phyloP scores from a whole-genome alignment of 1,140 invertebrate species.

The Hylyphantes graminicola region DNA sequence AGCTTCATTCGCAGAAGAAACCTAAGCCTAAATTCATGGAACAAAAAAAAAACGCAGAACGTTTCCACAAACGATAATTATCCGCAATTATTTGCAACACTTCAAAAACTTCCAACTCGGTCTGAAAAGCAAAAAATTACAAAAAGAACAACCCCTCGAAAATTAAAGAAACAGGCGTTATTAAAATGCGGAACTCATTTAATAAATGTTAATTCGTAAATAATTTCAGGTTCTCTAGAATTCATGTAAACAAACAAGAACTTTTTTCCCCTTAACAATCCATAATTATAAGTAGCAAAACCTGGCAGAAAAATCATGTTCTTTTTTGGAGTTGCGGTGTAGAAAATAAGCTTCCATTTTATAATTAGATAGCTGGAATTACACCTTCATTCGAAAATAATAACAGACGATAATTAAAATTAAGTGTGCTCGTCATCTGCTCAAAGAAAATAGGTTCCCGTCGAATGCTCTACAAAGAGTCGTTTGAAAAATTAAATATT shows the following conservation, averaged over 20 bases:
- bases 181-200: slow-evolving; percentile 9
- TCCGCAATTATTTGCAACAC: too few relatives aligned
- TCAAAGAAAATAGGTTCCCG: neutral
- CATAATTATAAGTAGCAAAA: slow-evolving; percentile 18
- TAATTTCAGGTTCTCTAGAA: slow-evolving; percentile 29
- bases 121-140: too few relatives aligned
- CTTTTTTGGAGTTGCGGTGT: neutral
- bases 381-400: slow-evolving; percentile 30
- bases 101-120: too few relatives aligned
- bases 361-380: slow-evolving; percentile 14
- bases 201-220: slow-evolving; percentile 47
- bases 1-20: too few relatives aligned
- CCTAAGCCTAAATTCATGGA: too few relatives aligned
- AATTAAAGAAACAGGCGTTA: neutral
- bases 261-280: neutral
- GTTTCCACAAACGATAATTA: too few relatives aligned
- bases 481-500: slow-evolving; percentile 24
- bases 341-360: slow-evolving; percentile 20
- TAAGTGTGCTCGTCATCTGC: neutral
- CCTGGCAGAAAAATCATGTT: slow-evolving; percentile 13
- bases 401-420: slow-evolving; percentile 28
- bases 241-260: neutral
- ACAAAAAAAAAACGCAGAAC: too few relatives aligned
- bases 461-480: neutral
- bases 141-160: neutral